phyloP scores from a whole-genome alignment of 2,888 invertebrate genomes.

The Endomychus coccineus region DNA sequence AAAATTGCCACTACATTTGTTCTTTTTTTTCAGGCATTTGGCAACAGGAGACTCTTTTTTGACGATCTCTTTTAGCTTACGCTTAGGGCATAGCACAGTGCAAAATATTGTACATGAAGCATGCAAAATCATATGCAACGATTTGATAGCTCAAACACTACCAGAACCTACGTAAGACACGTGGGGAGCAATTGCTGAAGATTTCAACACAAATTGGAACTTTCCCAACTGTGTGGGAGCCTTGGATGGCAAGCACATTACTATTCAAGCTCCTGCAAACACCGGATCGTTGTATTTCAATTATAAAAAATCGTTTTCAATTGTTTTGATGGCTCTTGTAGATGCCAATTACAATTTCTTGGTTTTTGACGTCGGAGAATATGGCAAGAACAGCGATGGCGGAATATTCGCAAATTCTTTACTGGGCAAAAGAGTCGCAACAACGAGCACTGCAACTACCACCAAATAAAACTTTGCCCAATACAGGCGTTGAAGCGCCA shows the following conservation, averaged over 20 bases:
- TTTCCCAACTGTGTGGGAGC: slow-evolving; percentile 21
- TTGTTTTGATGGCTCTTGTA: slow-evolving; percentile 26
- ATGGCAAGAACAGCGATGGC: slow-evolving; percentile 29
- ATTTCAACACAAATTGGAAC: slow-evolving; percentile 19
- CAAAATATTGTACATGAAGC: slow-evolving; percentile 22
- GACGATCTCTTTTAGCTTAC: slow-evolving; percentile 27
- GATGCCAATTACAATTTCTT: slow-evolving; percentile 29
- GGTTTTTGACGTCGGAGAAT: slow-evolving; percentile 28
- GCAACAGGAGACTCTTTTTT: slow-evolving; percentile 27
- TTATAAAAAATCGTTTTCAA: slow-evolving; percentile 22
- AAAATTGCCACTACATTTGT: not conserved
- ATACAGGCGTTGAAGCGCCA: slow-evolving; percentile 18
- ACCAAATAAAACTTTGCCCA: slow-evolving; percentile 6
- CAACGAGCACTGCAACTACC: slow-evolving; percentile 1
- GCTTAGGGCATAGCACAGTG: slow-evolving; percentile 24
- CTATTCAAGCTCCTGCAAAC: slow-evolving; percentile 21
- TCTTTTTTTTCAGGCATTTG: slow-evolving; percentile 21
- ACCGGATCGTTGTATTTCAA: slow-evolving; percentile 26
- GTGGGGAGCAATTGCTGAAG: slow-evolving; percentile 18
- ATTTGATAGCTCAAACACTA: slow-evolving; percentile 16
- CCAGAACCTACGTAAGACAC: slow-evolving; percentile 12
- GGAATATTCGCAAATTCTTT: slow-evolving; percentile 25
- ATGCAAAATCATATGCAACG: slow-evolving; percentile 12
- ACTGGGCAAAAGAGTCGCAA: slow-evolving; percentile 16
- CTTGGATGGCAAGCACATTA: slow-evolving; percentile 26